These are phyloP conservation scores for Arvicanthis niloticus DNA, from an alignment of 2,113 vertebrate genomes.

Conservation along the genomic window DNA sequence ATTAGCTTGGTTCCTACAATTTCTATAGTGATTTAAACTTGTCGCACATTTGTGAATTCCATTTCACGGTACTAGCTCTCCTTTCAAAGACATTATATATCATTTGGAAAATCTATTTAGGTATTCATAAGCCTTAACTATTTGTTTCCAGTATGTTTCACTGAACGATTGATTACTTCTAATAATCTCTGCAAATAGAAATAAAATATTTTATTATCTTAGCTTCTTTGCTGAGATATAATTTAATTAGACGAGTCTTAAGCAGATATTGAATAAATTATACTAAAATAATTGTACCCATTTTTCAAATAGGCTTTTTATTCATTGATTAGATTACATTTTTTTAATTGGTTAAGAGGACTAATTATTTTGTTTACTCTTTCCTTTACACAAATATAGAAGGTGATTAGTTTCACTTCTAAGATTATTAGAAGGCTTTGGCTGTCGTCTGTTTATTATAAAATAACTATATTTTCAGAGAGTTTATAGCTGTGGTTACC, in stretches of 20 bases:
- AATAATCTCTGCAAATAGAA: conserved; percentile 46
- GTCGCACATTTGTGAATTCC: conserved; percentile 48
- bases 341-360: neutral
- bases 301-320: neutral
- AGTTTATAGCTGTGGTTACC: neutral
- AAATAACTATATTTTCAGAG: neutral
- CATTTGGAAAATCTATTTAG: conserved; percentile 56
- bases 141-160: conserved; percentile 38
- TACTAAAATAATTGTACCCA: neutral
- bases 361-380: conserved; percentile 19
- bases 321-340: neutral
- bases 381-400: neutral
- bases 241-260: neutral
- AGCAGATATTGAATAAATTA: neutral
- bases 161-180: conserved; percentile 48
- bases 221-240: neutral
- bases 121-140: neutral
- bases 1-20: neutral
- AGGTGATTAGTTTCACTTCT: conserved; percentile 24
- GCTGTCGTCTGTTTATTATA: neutral
- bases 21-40: conserved; percentile 58
- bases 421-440: neutral
- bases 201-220: conserved; percentile 17
- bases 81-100: conserved; percentile 38
- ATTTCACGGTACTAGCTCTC: conserved; percentile 34